Evolutionary conservation across 2,888 invertebrate species (phyloP), one percentile per base, ranked within the genome.

Genomic region (Oeneis ivallda): DNA sequence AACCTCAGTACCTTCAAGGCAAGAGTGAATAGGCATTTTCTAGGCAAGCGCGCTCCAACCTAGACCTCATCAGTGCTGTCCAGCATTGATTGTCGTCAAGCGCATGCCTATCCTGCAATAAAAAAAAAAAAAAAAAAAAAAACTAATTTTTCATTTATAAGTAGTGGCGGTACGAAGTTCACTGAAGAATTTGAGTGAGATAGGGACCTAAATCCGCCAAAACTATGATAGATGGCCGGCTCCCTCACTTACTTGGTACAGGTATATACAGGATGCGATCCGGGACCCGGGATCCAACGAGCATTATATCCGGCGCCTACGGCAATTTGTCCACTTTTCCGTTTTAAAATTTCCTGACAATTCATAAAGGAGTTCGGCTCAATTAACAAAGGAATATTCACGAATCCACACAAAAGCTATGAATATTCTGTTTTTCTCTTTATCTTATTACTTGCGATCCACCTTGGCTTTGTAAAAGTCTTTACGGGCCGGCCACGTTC

Each of bases 301-400:
- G 60, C 41, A 39, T 26, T 49, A 60, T 39, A 19, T 26, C 49
- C 34, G 17, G 11, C 59, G 60, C 39, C 49, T 15, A 49, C 49
- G 17, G 45, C 57, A 50, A 52, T 67, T 57, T 45, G 39, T 39
- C n/a, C 47, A 45, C 17, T 57, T 47, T 41, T 58, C 45, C 61
- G 45, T 41, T 64, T 65, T 58, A 65, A 67, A 65, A 62, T 67
- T 65, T 53, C 58, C 58, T 41, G 53, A 58, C 56, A 50, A 47
- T 61, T 58, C 43, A 62, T 53, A 65, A 56, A 65, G 57, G 58
- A 62, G 53, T 62, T 62, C 58, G 45, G 58, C 57, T 58, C 39
- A 62, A 66, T 62, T 66, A 66, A 63, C 41, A 17, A 45, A 37
- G 39, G 39, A 62, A 57, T 66, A 62, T 60, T 60, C 49, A 49